Evolutionary conservation across 2,113 vertebrate species (phyloP), one percentile per base, ranked within the genome.

Genomic region (Phalacrocorax brasilianus): DNA sequence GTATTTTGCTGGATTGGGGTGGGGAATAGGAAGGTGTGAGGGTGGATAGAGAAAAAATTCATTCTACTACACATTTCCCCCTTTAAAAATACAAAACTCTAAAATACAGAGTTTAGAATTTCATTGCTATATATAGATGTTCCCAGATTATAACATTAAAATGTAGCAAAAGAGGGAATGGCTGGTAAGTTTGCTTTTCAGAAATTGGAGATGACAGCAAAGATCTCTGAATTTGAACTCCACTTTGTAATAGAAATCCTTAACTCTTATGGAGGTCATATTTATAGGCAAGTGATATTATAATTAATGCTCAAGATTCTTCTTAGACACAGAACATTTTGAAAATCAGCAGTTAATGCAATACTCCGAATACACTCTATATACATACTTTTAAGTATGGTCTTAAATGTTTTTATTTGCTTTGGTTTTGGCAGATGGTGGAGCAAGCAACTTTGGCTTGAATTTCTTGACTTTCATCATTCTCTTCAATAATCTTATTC

Each of bases 381-480:
- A 21, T 40, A 22, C 10, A 13, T 88, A 47, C 16, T 74, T 91
- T 19, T 33, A 75, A 70, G 6, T 42, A 16, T 56, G 22, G 11
- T 91, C 14, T 78, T 71, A 82, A 88, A 40, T 70, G 23, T 13
- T 38, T 77, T 67, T 4, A 72, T 95, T 93, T 95, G 91, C 45
- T 78, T 96, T 81, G 38, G 73, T 45, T 98, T 95, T 93, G 88
- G 97, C 98, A 99, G 99, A 99, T 98, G 99, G 99, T 72, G 99
- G 99, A 52, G 99, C 99, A 22, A 99, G 98, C 93, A 99, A 99
- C 98, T 99, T 99, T 94, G 99, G 99, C 96, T 98, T 99, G 96
- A 99, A 99, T 98, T 99, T 99, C 97, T 98, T 99, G 97, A 99
- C 99, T 88, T 99, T 99, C 95, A 99, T 99, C 96, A 99, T 99